A percentile compares a stretch with the other conserved stretches of the same genome.
These are phyloP conservation scores for Carollia perspicillata DNA, from an alignment of 2,113 vertebrate species.

Conservation along the genomic window DNA sequence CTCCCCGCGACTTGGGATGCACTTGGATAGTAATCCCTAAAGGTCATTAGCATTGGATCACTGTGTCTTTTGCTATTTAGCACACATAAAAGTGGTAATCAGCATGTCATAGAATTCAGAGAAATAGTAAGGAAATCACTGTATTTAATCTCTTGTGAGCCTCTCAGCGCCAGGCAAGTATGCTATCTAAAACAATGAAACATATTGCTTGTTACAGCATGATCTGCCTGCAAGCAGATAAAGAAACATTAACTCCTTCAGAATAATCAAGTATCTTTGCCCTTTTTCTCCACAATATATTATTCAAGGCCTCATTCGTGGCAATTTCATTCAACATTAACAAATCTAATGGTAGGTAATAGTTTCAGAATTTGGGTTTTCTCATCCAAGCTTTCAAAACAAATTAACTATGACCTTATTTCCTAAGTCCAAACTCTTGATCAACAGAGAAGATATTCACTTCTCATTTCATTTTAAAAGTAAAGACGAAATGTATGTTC, in stretches of 20 bases:
- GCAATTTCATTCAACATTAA: background rate
- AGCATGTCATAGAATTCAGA: background rate
- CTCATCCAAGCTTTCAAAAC: constrained; percentile 32
- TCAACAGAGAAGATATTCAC: background rate
- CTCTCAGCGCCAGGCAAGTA: background rate
- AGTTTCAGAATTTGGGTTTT: constrained; percentile 16
- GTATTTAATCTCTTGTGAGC: background rate
- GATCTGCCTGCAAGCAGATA: background rate
- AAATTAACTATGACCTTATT: background rate
- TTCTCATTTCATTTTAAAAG: background rate
- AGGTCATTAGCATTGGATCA: constrained; percentile 27
- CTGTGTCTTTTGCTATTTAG: background rate
- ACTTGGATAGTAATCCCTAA: constrained; percentile 48
- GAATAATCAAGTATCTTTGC: background rate
- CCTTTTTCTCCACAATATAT: background rate
- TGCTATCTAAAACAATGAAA: background rate
- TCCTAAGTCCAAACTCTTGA: background rate
- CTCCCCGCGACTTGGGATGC: constrained; percentile 28
- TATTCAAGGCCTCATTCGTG: background rate
- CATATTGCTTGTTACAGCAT: background rate
- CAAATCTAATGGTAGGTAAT: background rate
- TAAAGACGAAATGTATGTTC: background rate
- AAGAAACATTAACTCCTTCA: constrained; percentile 15
- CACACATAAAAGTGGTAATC: background rate
- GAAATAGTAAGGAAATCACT: constrained; percentile 7